Conservation (phyloP, 2,113 vertebrate genomes). For the Pterocles burchelli region DNA sequence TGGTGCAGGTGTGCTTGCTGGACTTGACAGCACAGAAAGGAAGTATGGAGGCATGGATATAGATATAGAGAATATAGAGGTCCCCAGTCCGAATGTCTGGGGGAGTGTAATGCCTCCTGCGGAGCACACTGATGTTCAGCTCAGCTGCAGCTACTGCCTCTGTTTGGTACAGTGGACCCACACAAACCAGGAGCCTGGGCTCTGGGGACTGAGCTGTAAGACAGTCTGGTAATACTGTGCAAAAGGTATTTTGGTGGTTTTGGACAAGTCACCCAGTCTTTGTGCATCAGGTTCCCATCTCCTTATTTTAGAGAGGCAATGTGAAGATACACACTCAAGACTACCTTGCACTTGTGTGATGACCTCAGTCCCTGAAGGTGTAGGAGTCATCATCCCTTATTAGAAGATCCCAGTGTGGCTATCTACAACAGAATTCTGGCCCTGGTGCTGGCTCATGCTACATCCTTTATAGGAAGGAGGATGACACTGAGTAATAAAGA, state of each 20-base stretch:
- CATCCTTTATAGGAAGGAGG: background rate
- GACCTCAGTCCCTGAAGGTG: background rate
- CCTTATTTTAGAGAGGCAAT: background rate
- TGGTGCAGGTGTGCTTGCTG: background rate
- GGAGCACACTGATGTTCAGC: fast-evolving
- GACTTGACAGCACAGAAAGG: background rate
- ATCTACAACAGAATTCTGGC: background rate
- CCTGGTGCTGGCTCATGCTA: background rate
- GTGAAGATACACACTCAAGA: background rate
- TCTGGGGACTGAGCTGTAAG: background rate
- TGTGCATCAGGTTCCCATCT: background rate
- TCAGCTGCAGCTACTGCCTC: background rate
- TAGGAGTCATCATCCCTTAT: background rate
- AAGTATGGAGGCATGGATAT: background rate
- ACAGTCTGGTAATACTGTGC: background rate
- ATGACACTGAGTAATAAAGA: background rate
- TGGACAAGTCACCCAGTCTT: background rate
- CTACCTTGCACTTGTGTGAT: background rate
- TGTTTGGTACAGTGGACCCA: background rate
- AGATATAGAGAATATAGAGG: background rate
- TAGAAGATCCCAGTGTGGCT: background rate
- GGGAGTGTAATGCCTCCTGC: background rate
- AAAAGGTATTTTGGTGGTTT: background rate
- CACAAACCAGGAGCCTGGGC: fast-evolving
- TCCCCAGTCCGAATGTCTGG: no score